Percentiles rank a stretch among this genome's conserved stretches.
Conservation (phyloP, 2,113 vertebrate genomes). For the Phylloscopus trochiloides region DNA sequence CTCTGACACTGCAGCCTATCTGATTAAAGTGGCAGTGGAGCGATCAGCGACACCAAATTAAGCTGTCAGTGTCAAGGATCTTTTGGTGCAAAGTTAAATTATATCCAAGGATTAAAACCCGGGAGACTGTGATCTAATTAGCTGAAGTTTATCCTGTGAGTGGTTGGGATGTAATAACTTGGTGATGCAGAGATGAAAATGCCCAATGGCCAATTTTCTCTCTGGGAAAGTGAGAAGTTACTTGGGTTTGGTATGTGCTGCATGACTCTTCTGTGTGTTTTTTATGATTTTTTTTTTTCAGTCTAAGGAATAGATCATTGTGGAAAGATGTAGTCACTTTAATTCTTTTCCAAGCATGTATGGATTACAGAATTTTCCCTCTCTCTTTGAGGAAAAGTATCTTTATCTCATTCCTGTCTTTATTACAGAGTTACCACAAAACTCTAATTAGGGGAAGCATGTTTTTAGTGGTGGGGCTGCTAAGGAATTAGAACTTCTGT, state of each 20-base stretch:
- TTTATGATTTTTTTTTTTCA: not conserved
- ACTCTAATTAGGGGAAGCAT: not conserved
- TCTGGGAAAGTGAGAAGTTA: constrained; percentile 42
- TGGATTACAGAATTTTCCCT: not conserved
- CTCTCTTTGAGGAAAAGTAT: not conserved
- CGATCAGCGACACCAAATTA: constrained; percentile 22
- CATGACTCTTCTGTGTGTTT: not conserved
- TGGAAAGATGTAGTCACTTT: not conserved
- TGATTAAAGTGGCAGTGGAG: constrained; percentile 39
- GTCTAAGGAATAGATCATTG: not conserved
- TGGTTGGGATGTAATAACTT: constrained; percentile 2
- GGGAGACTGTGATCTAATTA: constrained; percentile 46
- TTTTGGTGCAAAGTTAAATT: constrained; percentile 22
- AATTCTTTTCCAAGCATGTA: not conserved
- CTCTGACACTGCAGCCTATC: constrained; percentile 15
- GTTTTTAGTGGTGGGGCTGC: not conserved
- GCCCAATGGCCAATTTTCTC: not conserved
- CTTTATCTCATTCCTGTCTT: not conserved
- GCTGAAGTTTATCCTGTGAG: constrained; percentile 18
- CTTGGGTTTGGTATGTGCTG: not conserved
- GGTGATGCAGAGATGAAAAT: not conserved
- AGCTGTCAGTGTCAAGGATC: not conserved
- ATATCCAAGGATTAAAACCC: constrained; percentile 31
- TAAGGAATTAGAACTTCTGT: not conserved
- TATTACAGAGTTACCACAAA: not conserved